Base-by-base conservation (phyloP, 2,113 vertebrate species). In the Amblyopsis rosae region DNA sequence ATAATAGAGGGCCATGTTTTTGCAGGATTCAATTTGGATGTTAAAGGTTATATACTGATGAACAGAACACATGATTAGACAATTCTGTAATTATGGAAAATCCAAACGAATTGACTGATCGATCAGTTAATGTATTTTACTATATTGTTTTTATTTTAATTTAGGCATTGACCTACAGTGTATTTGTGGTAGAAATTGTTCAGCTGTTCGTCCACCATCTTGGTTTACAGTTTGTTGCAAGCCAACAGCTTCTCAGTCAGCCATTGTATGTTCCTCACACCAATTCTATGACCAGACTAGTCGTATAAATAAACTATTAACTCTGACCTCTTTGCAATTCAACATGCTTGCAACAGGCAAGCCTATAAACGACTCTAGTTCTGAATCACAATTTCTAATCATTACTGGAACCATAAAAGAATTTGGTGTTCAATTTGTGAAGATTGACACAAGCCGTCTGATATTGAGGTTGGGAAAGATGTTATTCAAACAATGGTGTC, bases 171-270 rank as follows among this genome's bases (percentile, higher is more conserved):
- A 48, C 12, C 26, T 3, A 0, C 6, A 32, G 3, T 48, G 12
- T 50, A 4, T 55, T 41, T 15, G 71, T 73, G 59, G 41, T 7
- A 62, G 59, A 45, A 41, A 65, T 46, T 72, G 54, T 66, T 58
- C 12, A 9, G 70, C 33, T 41, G 4, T 11, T 13, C 7, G 33
- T 72, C 45, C 11, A 49, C 9, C 69, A 72, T 72, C 6, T 12
- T 12, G 7, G 10, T 75, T 12, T 62, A 26, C 26, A 35, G 13
- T 72, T 55, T 13, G 17, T 71, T 15, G 13, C 67, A 62, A 12
- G 33, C 41, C 75, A 67, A 45, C 48, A 32, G 59, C 15, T 13
- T 68, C 50, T 80, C 57, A 69, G 70, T 67, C 35, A 46, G 16
- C 61, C n/a, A 4, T 11, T 17, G 56, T 67, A 41, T 13, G 45